phyloP scores from a whole-genome alignment of 2,888 invertebrate genomes.

The Phrixothrix hirtus region DNA sequence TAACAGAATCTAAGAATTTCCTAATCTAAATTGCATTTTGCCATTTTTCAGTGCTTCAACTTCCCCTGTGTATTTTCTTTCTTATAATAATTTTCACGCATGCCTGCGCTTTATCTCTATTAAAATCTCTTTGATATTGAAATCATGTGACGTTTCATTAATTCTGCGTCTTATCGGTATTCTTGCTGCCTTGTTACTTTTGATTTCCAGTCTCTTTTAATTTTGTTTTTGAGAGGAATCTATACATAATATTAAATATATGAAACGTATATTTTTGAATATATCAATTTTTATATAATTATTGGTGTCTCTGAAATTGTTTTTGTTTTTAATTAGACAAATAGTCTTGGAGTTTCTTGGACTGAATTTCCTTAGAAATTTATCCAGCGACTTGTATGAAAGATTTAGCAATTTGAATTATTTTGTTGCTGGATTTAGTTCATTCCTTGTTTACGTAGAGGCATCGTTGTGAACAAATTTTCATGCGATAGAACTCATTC shows the following conservation, averaged over 20 bases:
- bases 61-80: conserved; percentile 49
- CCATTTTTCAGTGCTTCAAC: conserved; percentile 44
- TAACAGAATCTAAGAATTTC: conserved; percentile 11
- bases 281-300: too few relatives aligned
- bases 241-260: conserved; percentile 1
- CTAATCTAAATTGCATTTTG: conserved; percentile 46
- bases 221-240: conserved; percentile 11
- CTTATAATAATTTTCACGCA: conserved; percentile 57
- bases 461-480: too few relatives aligned
- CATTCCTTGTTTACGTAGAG: too few relatives aligned
- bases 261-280: too few relatives aligned
- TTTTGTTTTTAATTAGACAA: too few relatives aligned
- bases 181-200: conserved; percentile 43
- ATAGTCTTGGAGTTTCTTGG: too few relatives aligned
- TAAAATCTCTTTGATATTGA: conserved; percentile 58
- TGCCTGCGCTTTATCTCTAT: conserved; percentile 56
- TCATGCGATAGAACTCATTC: too few relatives aligned
- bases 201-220: conserved; percentile 29
- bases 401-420: too few relatives aligned
- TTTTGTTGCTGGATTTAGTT: too few relatives aligned
- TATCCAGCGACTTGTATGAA: too few relatives aligned
- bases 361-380: too few relatives aligned
- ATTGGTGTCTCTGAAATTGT: too few relatives aligned
- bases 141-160: conserved; percentile 58
- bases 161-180: conserved; percentile 53